Conservation (phyloP, 1,140 invertebrate genomes). For the Charaxes varanes region DNA sequence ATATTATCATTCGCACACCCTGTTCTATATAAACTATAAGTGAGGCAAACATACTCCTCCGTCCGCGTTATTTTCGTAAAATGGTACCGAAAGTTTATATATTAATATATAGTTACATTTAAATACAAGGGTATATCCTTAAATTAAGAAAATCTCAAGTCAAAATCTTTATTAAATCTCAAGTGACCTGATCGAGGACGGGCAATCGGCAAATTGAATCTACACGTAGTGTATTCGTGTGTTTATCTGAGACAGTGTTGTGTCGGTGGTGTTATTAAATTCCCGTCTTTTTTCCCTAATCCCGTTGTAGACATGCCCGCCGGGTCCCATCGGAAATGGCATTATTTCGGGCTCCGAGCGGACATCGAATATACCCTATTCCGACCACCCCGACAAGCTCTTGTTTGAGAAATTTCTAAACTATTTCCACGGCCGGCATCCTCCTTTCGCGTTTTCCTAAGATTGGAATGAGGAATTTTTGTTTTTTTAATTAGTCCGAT, state of each 20-base stretch:
- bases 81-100: no score
- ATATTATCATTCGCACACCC: no score
- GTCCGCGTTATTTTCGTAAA: no score
- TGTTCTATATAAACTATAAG: no score
- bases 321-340: constrained; percentile 66
- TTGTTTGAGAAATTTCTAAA: constrained; percentile 43
- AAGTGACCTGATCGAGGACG: neutral
- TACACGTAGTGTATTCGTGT: constrained; percentile 12
- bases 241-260: constrained; percentile 41
- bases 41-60: no score
- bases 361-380: constrained; percentile 58
- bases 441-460: constrained; percentile 34
- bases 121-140: no score
- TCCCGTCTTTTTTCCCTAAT: constrained; percentile 65
- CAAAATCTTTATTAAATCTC: neutral
- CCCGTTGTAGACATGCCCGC: constrained; percentile 56
- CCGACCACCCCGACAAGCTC: constrained; percentile 37
- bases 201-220: neutral
- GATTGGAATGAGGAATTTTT: constrained; percentile 14
- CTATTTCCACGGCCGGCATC: constrained; percentile 43
- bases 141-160: neutral
- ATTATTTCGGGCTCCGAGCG: constrained; percentile 62
- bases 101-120: no score
- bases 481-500: no score
- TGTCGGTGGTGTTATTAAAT: constrained; percentile 63